A percentile compares a stretch with the other conserved stretches of the same genome.
Conservation (phyloP, 1,140 invertebrate species). For the Batillaria attramentaria region DNA sequence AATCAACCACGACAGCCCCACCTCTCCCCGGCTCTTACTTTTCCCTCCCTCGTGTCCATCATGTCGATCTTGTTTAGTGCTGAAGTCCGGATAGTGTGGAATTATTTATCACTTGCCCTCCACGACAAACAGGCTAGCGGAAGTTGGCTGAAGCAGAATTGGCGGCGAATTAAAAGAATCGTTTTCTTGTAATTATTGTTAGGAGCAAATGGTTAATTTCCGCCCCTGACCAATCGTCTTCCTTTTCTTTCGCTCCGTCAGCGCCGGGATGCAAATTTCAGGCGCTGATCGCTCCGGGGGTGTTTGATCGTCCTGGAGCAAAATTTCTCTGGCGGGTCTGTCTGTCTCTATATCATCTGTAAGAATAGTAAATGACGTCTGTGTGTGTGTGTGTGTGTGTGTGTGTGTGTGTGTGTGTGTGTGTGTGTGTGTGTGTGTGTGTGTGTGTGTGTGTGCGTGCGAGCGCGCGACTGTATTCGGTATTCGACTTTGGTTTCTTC, state of each 20-base stretch:
- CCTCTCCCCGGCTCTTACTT: neutral
- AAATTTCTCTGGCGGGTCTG: neutral
- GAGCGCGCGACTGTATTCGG: neutral
- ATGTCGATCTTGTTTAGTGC: neutral
- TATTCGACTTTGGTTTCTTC: no score
- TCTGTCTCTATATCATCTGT: neutral
- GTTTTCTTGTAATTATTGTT: conserved; percentile 30
- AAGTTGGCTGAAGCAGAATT: neutral
- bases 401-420: neutral
- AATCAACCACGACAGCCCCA: neutral
- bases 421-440: no score
- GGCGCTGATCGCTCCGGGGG: no score
- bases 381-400: neutral
- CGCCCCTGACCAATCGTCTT: neutral
- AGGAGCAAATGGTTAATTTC: conserved; percentile 23
- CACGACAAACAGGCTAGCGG: conserved; percentile 4
- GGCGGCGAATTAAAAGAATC: conserved; percentile 10
- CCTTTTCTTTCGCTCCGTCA: neutral
- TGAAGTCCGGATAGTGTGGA: neutral
- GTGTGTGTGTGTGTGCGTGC: no score
- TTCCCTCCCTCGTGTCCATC: conserved; percentile 1
- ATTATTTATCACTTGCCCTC: neutral
- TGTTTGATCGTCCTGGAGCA: no score
- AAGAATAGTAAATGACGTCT: neutral
- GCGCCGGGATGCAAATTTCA: neutral